Evolutionary conservation across 2,888 invertebrate genomes (phyloP).

Genomic region (Rhaphigaster nebulosa): DNA sequence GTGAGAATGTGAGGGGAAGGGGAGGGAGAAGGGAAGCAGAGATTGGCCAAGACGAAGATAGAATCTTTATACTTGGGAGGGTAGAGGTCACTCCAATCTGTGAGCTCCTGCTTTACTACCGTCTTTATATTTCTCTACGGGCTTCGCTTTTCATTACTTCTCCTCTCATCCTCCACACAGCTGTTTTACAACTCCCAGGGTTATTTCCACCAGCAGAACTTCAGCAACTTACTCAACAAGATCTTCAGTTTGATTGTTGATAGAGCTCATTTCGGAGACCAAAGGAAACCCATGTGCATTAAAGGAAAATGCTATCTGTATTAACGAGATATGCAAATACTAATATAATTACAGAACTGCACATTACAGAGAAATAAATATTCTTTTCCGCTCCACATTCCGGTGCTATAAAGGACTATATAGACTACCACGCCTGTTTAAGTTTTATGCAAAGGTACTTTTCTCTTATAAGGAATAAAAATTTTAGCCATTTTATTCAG

Average conservation of each 20-base stretch:
- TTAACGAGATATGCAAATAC: background rate
- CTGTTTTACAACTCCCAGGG: constrained; percentile 17
- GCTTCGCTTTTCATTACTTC: constrained; percentile 46
- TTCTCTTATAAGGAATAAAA: too few species aligned
- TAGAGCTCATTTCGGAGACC: background rate
- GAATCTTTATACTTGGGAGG: constrained; percentile 58
- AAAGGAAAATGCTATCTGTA: background rate
- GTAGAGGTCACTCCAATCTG: constrained; percentile 51
- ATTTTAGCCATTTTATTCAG: too few species aligned
- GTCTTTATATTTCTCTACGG: constrained; percentile 52
- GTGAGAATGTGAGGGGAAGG: constrained; percentile 34
- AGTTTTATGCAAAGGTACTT: too few species aligned
- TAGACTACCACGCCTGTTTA: too few species aligned
- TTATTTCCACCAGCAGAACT: background rate
- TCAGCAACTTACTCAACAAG: background rate
- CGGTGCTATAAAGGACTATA: background rate
- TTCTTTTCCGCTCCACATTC: background rate
- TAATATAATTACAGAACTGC: background rate
- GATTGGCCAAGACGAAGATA: constrained; percentile 61
- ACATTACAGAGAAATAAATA: background rate
- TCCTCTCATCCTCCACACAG: background rate
- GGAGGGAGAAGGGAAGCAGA: too few species aligned
- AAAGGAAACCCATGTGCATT: background rate
- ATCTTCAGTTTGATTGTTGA: background rate
- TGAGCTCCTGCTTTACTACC: constrained; percentile 43